A percentile compares a stretch with the other conserved stretches of the same genome.
phyloP scores from a whole-genome alignment of 23 tunicate species.

The Diplosoma virens region DNA sequence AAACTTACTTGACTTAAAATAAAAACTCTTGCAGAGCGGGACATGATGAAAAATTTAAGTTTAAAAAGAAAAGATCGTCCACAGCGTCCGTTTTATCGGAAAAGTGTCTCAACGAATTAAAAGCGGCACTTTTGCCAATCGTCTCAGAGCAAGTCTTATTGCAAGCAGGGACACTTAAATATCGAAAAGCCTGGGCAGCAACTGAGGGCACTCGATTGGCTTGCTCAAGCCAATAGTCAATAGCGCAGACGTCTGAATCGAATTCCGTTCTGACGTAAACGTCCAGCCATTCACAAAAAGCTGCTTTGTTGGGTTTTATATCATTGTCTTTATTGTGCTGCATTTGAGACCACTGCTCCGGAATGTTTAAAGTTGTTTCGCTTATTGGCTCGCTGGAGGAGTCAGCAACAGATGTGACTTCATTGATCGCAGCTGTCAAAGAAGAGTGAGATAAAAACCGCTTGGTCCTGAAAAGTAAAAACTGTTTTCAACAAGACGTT shows the following conservation, averaged over 20 bases:
- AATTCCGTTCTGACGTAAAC: not conserved
- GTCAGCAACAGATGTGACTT: too few species aligned
- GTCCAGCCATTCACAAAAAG: not conserved
- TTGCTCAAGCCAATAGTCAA: not conserved
- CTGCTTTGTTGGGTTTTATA: too few species aligned
- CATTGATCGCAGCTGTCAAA: too few species aligned
- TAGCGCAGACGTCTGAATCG: not conserved
- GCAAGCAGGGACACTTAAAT: not conserved
- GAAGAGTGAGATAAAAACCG: too few species aligned
- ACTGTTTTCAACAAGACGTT: too few species aligned
- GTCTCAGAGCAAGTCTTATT: not conserved
- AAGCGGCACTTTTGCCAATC: not conserved
- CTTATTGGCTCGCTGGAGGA: too few species aligned
- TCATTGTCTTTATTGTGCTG: too few species aligned
- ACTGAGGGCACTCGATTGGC: not conserved
- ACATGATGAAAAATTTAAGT: not conserved
- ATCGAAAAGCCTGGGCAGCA: not conserved
- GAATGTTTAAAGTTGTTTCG: too few species aligned
- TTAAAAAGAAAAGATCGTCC: not conserved
- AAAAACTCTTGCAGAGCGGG: not conserved
- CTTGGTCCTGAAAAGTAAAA: too few species aligned
- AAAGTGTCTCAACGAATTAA: not conserved
- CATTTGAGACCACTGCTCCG: too few species aligned
- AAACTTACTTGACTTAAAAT: not conserved
- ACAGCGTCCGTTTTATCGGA: not conserved